Conservation (phyloP, 1,140 invertebrate species). For the Aphidius gifuensis region DNA sequence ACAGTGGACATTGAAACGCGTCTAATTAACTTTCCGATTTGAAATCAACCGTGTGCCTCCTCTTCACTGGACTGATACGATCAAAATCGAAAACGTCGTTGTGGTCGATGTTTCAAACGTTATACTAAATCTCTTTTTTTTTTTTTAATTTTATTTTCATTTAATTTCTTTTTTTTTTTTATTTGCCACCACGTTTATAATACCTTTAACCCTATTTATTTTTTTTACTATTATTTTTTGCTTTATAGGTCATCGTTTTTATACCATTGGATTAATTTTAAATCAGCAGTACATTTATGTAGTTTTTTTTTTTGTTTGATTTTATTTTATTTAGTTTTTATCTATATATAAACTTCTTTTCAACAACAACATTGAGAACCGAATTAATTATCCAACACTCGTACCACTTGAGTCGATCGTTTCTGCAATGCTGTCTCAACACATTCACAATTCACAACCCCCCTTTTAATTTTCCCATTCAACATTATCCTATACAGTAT, state of each 20-base stretch:
- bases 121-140: not conserved
- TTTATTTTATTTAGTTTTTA: no score
- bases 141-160: not conserved
- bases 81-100: slow-evolving; percentile 27
- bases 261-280: no score
- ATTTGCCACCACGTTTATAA: not conserved
- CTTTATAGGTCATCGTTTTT: no score
- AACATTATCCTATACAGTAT: no score
- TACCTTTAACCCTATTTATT: no score
- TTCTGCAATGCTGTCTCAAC: slow-evolving; percentile 17
- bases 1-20: slow-evolving; percentile 40
- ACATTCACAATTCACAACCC: not conserved
- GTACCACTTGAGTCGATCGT: slow-evolving; percentile 28
- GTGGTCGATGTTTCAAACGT: not conserved
- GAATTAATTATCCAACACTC: slow-evolving; percentile 46
- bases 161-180: not conserved
- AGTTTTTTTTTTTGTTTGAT: no score
- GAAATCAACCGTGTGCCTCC: slow-evolving; percentile 35
- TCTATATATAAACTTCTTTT: no score
- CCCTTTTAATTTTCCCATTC: no score
- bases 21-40: slow-evolving; percentile 49
- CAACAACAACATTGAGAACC: slow-evolving; percentile 23
- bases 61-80: slow-evolving; percentile 35
- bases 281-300: no score
- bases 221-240: no score